Base-by-base conservation (phyloP, 2,888 invertebrate species). In the Pyrrhia umbra region DNA sequence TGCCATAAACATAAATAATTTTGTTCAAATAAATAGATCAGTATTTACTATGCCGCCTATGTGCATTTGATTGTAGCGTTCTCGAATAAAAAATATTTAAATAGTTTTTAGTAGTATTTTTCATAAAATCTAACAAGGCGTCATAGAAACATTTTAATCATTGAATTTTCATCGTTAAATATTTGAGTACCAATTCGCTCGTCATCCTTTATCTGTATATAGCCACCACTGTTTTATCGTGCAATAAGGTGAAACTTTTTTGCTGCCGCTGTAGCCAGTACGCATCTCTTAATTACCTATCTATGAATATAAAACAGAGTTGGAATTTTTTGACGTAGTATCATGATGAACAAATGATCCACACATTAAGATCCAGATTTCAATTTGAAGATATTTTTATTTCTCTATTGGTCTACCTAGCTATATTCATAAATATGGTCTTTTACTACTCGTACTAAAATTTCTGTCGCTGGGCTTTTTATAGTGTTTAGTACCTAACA, bases 221-320 rank as follows among this genome's bases (percentile, higher is more conserved):
- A 10, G 42, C 42, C 30, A 59, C 59, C 34, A 34, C 23, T 34
- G 34, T 43, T 46, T n/a, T 16, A 10, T 5, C 10, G 34, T n/a
- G n/a, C n/a, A n/a, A 34, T 34, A 9, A 34, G 34, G n/a, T 1
- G 34, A n/a, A 23, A 13, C 6, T 3, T n/a, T n/a, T n/a, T n/a
- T n/a, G n/a, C n/a, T n/a, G n/a, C n/a, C n/a, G n/a, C n/a, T n/a
- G n/a, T n/a, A n/a, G n/a, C n/a, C n/a, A n/a, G n/a, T n/a, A n/a
- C n/a, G n/a, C n/a, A n/a, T n/a, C n/a, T n/a, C n/a, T n/a, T n/a
- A n/a, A n/a, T n/a, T n/a, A n/a, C n/a, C n/a, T n/a, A n/a, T n/a
- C n/a, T n/a, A n/a, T n/a, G n/a, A n/a, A n/a, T n/a, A n/a, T n/a
- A n/a, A n/a, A n/a, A n/a, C n/a, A n/a, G n/a, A n/a, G n/a, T n/a